Base-by-base conservation (phyloP, 2,888 invertebrate species). In the Epinotia brunnichana region DNA sequence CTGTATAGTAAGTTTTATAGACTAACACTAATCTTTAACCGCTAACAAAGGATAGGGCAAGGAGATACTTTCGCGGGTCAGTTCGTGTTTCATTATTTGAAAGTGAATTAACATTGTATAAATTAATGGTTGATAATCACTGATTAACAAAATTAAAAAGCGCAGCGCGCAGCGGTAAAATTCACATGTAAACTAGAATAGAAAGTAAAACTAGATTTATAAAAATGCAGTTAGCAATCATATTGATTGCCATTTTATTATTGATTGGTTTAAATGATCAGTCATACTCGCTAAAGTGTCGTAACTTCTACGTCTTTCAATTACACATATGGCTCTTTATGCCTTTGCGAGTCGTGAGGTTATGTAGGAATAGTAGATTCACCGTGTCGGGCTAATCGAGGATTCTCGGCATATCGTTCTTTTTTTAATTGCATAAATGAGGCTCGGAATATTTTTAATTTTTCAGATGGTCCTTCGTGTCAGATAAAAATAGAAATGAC, bases 1-100 rank as follows among this genome's bases (percentile, higher is more conserved):
- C 66, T 41, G 64, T 62, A 41, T 63, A 70, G 72, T 70, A 66
- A 39, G 21, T 59, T 56, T 53, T 53, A 73, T 74, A 69, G 69
- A n/a, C 13, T 61, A 61, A 44, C 21, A 51, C 29, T 54, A 53
- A 9, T 19, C 21, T 56, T 41, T 56, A 24, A 21, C n/a, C 13
- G 21, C 21, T 56, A 54, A 64, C 39, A 66, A 56, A 56, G 39
- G 62, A 24, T 62, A 17, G 11, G 21, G 48, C 35, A 24, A 21
- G 5, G 21, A 24, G 54, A 29, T 21, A 9, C 53, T 51, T 29
- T 62, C 24, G 29, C 24, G 9, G 48, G 4, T 10, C 17, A 41
- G 19, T 44, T 44, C n/a, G 29, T 35, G 10, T 17, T 59, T 17
- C 3, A 35, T 17, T 10, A 17, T 41, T 59, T 9, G 35, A 15